Evolutionary conservation across 2,888 invertebrate species (phyloP), one percentile per base, ranked within the genome.

Genomic region (Portevinia maculata): DNA sequence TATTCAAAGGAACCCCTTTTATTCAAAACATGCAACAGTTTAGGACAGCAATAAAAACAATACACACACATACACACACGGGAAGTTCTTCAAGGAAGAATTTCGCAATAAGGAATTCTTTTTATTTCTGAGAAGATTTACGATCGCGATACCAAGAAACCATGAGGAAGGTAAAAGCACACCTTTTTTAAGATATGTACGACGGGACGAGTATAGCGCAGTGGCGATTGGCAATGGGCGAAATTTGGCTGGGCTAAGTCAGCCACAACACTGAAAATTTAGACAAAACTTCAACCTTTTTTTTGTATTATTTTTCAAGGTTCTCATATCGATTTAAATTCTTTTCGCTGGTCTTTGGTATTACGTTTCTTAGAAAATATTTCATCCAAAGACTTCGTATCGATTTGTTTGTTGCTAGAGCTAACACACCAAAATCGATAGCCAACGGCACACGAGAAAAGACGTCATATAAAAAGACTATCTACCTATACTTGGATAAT

Each of bases 101-200:
- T 17, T 19, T 78, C 55, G 71, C 83, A 83, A 71, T 57, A 73
- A 73, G 74, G 34, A 67, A 39, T 50, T 62, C 65, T 46, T 24
- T 53, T 69, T 75, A 64, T 76, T 71, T 57, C 30, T 62, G 55
- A n/a, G 32, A 73, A 83, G 83, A 83, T 83, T 83, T 83, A 83
- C 71, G 71, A 67, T 60, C 83, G 78, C 78, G 83, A 78, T 83
- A 83, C 83, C 32, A 52, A 71, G 83, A 83, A 83, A 83, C 78
- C 78, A 73, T 67, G 67, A 78, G 71, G 78, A 78, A 83, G 71
- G 78, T 67, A 67, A 73, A 67, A 83, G 73, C 78, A 78, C 78
- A 78, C 78, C 71, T 83, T 78, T 81, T 65, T 73, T 28, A 3
- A 24, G 2, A 24, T 2, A 67, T 13, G 32, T 39, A 59, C 41